Evolutionary conservation across 2,888 invertebrate genomes (phyloP).

Genomic region (Pseudococcus jackbeardsleyi): DNA sequence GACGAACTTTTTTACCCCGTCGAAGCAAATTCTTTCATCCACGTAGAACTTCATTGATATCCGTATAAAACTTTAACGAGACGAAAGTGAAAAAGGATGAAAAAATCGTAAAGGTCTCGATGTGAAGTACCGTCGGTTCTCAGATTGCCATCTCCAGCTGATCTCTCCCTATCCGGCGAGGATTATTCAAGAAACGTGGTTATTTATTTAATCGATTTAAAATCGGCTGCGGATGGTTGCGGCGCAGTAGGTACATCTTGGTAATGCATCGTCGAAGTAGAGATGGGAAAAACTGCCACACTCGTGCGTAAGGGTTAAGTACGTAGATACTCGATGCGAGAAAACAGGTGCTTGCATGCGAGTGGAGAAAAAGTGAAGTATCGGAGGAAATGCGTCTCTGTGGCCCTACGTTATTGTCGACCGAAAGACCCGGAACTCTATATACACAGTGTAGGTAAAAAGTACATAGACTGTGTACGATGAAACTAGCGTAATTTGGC

Average conservation of each 20-base stretch:
- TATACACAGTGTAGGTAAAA: neutral
- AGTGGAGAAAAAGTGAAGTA: constrained; percentile 1
- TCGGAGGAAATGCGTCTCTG: neutral
- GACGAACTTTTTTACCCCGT: neutral
- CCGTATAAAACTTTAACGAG: neutral
- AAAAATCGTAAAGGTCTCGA: neutral
- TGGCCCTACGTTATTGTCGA: neutral
- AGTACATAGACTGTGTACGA: neutral
- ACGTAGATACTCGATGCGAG: neutral
- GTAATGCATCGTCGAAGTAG: neutral
- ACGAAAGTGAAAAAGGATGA: neutral
- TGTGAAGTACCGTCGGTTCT: neutral
- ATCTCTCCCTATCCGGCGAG: neutral
- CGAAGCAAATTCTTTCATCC: neutral
- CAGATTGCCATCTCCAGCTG: neutral
- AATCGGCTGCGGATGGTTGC: neutral
- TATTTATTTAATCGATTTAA: constrained; percentile 28
- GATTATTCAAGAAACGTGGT: neutral
- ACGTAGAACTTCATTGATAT: neutral
- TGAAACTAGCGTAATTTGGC: neutral
- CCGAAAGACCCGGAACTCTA: neutral
- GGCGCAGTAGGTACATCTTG: neutral
- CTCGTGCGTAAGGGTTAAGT: too few relatives aligned
- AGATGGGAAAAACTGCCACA: neutral
- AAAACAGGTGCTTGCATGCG: constrained; percentile 21